Conservation (phyloP, 1,140 invertebrate genomes). For the Solenopsis fugax region DNA sequence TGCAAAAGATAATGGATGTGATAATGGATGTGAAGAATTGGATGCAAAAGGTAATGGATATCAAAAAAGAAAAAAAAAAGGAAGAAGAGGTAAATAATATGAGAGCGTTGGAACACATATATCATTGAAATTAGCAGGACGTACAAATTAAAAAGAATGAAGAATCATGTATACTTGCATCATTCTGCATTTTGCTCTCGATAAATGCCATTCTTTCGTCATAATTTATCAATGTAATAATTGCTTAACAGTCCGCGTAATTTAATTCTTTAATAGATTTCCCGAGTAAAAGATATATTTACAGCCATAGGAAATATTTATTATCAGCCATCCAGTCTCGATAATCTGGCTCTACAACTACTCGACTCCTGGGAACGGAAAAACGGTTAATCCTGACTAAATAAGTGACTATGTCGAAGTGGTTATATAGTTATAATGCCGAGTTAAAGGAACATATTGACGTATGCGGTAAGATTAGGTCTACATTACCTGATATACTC, state of each 20-base stretch:
- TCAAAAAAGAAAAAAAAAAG: neutral
- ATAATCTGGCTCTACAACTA: neutral
- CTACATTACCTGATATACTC: constrained; percentile 37
- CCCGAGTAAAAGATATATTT: neutral
- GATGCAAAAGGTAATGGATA: too few species aligned
- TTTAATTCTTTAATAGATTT: constrained; percentile 32
- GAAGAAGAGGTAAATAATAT: neutral
- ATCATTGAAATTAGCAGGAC: neutral
- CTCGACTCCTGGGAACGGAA: constrained; percentile 19
- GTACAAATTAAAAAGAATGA: neutral
- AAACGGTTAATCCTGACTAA: constrained; percentile 37
- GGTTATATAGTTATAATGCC: constrained; percentile 26
- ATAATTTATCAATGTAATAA: neutral
- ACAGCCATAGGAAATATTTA: constrained; percentile 22
- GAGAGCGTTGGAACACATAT: neutral
- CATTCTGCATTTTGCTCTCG: neutral
- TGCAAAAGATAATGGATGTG: neutral
- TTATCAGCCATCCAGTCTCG: neutral
- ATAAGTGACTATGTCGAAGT: constrained; percentile 41
- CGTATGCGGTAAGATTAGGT: constrained; percentile 45
- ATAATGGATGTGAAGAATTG: too few species aligned
- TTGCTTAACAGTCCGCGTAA: neutral
- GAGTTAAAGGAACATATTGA: constrained; percentile 39
- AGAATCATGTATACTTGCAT: too few species aligned
- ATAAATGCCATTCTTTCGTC: neutral